Percentiles rank a stretch among this genome's conserved stretches.
These are phyloP conservation scores for Emydoidea blandingii DNA, from an alignment of 2,797 vertebrate species.

Conservation along the genomic window DNA sequence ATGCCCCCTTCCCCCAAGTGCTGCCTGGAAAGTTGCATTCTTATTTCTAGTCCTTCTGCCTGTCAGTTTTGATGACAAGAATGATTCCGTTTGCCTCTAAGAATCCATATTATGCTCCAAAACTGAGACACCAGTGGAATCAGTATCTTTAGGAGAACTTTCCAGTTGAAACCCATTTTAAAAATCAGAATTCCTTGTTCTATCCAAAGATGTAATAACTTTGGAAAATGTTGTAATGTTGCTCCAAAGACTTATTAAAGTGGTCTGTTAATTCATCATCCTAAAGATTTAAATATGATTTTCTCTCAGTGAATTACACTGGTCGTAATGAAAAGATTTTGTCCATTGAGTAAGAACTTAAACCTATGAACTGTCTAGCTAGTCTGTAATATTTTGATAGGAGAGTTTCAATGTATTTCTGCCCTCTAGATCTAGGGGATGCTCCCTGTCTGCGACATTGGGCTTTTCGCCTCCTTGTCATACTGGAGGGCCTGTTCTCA, in stretches of 20 bases:
- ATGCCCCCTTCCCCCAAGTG: background rate
- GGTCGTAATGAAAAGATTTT: background rate
- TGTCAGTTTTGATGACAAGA: background rate
- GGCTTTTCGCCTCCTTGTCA: background rate
- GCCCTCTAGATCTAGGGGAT: fast-evolving
- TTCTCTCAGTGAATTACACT: background rate
- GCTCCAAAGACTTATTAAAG: background rate
- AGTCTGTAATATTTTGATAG: background rate
- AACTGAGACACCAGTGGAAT: background rate
- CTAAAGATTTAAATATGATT: background rate
- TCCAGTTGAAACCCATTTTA: background rate
- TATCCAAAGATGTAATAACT: background rate
- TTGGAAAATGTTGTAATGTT: background rate
- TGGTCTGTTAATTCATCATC: background rate
- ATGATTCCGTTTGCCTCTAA: fast-evolving
- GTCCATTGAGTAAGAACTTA: fast-evolving
- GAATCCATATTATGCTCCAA: fast-evolving
- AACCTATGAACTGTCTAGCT: background rate
- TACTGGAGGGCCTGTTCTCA: background rate
- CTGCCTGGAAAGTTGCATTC: background rate
- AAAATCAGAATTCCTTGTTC: background rate
- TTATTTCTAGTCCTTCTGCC: background rate
- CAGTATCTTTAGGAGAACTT: background rate
- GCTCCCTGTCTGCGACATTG: background rate
- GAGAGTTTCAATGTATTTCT: fast-evolving